Evolutionary conservation across 2,888 invertebrate genomes (phyloP).

Genomic region (Chrysolina oricalcia): DNA sequence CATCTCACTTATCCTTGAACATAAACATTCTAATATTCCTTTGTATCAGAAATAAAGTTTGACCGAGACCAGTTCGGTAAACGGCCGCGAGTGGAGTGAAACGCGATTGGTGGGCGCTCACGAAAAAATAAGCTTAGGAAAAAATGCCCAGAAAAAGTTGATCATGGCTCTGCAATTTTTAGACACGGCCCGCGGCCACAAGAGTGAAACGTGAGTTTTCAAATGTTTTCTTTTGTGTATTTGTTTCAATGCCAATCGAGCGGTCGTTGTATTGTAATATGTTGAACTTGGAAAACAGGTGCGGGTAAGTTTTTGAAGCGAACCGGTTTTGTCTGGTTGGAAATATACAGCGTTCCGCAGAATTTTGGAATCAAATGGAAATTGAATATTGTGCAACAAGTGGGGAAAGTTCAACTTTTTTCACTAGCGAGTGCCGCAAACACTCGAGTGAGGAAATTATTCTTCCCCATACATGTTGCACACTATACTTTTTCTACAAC

Average conservation of each 20-base stretch:
- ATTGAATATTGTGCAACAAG: no score
- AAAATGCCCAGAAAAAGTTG: conserved; percentile 7
- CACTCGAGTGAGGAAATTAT: no score
- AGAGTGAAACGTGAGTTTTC: conserved; percentile 4
- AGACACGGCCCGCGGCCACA: neutral
- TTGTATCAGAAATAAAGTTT: conserved; percentile 47
- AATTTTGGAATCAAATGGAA: no score
- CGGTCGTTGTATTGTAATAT: neutral
- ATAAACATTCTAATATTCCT: conserved; percentile 53
- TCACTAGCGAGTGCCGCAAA: no score
- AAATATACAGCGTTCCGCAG: no score
- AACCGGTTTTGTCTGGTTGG: neutral
- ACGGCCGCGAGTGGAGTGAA: conserved; percentile 35
- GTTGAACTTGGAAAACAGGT: conserved; percentile 11
- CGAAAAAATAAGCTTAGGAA: neutral
- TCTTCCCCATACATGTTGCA: no score
- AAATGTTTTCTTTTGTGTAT: neutral
- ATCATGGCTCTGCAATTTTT: conserved; percentile 19
- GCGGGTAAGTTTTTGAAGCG: neutral
- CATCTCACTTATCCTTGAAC: conserved; percentile 52
- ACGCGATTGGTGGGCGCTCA: neutral
- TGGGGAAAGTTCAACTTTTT: no score
- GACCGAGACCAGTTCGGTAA: conserved; percentile 38
- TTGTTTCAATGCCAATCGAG: neutral
- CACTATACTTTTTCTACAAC: no score